phyloP scores from a whole-genome alignment of 2,888 invertebrate genomes.

The Venustoraphidia nigricollis region DNA sequence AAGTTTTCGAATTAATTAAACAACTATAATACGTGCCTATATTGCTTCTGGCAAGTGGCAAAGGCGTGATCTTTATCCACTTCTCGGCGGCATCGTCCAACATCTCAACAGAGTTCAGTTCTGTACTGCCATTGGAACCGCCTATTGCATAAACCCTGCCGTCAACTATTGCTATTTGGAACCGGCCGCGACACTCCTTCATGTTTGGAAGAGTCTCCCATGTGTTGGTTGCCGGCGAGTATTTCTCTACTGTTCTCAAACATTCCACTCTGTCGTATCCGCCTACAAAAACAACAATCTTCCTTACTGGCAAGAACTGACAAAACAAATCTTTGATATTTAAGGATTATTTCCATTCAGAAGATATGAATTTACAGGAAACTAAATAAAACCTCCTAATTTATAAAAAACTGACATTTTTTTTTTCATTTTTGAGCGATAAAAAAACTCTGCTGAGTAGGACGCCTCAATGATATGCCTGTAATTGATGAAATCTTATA shows the following conservation, averaged over 20 bases:
- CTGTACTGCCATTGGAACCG: constrained; percentile 70
- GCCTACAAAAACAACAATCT: constrained; percentile 26
- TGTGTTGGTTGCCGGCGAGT: constrained; percentile 48
- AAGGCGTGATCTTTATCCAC: constrained; percentile 35
- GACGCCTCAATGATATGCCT: too few relatives aligned
- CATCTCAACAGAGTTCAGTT: constrained; percentile 57
- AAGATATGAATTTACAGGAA: too few relatives aligned
- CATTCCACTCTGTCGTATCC: constrained; percentile 78
- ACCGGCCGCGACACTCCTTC: constrained; percentile 61
- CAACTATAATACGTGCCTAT: constrained; percentile 27
- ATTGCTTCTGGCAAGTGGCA: constrained; percentile 50
- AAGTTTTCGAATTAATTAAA: too few relatives aligned
- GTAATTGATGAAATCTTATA: too few relatives aligned
- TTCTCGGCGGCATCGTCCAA: constrained; percentile 32
- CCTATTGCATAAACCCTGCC: constrained; percentile 63
- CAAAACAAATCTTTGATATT: too few relatives aligned
- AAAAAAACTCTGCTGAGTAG: too few relatives aligned
- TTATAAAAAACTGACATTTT: too few relatives aligned
- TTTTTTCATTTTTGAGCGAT: too few relatives aligned
- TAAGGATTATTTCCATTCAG: too few relatives aligned
- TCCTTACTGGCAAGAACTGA: too few relatives aligned
- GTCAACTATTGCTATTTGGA: constrained; percentile 55
- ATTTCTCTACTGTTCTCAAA: constrained; percentile 57
- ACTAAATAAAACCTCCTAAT: too few relatives aligned
- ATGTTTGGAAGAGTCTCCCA: constrained; percentile 57